Conservation (phyloP, 2,113 vertebrate species). For the Prunella fulvescens region DNA sequence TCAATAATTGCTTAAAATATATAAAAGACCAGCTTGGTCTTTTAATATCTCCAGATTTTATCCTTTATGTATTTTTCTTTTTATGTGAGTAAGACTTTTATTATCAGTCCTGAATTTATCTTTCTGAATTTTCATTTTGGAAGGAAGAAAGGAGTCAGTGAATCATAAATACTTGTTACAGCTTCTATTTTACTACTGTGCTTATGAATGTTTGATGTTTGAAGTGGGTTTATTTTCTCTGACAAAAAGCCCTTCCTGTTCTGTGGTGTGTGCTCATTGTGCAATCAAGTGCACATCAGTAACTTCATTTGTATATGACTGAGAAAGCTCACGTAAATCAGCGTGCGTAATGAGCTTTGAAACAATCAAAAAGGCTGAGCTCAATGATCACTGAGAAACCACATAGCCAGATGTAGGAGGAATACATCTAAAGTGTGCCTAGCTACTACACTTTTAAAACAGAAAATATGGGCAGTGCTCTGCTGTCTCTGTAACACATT, state of each 20-base stretch:
- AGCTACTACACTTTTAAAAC: neutral
- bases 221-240: neutral
- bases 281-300: neutral
- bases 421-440: neutral
- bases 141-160: neutral
- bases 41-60: neutral
- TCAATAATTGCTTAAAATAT: neutral
- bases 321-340: neutral
- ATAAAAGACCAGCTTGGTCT: neutral
- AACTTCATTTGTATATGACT: constrained; percentile 1
- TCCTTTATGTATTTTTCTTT: neutral
- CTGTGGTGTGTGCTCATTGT: neutral
- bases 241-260: neutral
- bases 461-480: neutral
- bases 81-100: neutral
- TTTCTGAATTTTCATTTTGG: neutral
- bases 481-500: neutral
- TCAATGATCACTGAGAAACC: neutral
- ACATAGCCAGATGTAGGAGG: neutral
- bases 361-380: neutral
- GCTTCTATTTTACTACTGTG: neutral
- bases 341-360: neutral
- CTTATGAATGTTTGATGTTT: neutral
- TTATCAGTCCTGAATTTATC: neutral
- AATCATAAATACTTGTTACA: neutral